Conservation (phyloP, 2,888 invertebrate species). For the Eupeodes latifasciatus region DNA sequence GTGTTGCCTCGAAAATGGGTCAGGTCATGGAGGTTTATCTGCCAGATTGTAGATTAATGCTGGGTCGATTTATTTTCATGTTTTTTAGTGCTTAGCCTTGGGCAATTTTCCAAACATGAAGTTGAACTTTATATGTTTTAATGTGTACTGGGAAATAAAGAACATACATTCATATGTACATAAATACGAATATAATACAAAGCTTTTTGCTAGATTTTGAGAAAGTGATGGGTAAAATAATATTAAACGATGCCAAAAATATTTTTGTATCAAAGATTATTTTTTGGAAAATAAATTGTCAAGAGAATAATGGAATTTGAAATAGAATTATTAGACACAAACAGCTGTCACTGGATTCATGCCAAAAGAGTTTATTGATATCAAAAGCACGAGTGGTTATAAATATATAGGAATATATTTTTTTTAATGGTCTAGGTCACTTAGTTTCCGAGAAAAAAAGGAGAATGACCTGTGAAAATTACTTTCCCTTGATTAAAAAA, state of each 20-base stretch:
- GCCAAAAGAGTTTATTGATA: conserved; percentile 36
- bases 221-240: conserved; percentile 30
- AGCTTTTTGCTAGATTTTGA: conserved; percentile 23
- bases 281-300: neutral
- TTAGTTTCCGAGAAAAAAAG: conserved; percentile 8
- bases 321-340: conserved; percentile 24
- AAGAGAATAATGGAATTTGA: conserved; percentile 17
- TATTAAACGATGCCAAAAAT: conserved; percentile 16
- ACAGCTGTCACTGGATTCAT: conserved; percentile 29
- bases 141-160: conserved; percentile 19
- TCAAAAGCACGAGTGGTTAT: neutral
- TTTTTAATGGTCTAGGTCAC: conserved; percentile 25
- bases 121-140: conserved; percentile 49
- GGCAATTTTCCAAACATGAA: conserved; percentile 62
- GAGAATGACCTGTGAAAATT: conserved; percentile 16
- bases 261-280: neutral
- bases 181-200: neutral
- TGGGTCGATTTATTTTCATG: conserved; percentile 34
- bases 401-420: neutral
- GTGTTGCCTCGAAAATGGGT: conserved; percentile 50
- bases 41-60: conserved; percentile 37
- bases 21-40: conserved; percentile 60
- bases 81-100: conserved; percentile 49
- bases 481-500: neutral
- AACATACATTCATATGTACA: too few species aligned